A percentile compares a stretch with the other conserved stretches of the same genome.
Evolutionary conservation across 2,113 vertebrate genomes (phyloP).

Genomic region (Trachemys scripta): DNA sequence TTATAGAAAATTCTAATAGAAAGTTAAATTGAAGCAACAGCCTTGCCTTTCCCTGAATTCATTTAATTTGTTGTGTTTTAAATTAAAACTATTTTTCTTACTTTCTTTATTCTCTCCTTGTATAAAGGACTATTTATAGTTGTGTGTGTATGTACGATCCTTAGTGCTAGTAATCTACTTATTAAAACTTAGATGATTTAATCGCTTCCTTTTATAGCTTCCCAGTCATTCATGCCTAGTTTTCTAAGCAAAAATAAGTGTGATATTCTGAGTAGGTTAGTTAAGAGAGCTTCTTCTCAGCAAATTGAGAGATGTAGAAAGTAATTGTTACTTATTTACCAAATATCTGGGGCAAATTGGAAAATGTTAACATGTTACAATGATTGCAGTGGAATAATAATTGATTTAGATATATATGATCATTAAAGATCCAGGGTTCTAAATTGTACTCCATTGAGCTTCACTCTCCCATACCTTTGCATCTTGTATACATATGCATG

Average conservation of each 20-base stretch:
- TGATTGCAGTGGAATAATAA: neutral
- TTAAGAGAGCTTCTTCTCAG: neutral
- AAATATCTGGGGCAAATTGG: neutral
- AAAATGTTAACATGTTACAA: neutral
- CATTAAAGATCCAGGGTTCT: neutral
- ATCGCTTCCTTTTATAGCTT: neutral
- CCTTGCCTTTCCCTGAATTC: neutral
- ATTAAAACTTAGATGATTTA: neutral
- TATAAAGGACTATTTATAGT: neutral
- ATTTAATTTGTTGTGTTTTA: neutral
- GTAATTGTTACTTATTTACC: neutral
- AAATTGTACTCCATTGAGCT: neutral
- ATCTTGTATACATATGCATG: neutral
- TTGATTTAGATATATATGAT: neutral
- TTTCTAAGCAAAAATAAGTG: neutral
- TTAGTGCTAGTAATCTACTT: neutral
- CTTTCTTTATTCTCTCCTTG: neutral
- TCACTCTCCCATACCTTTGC: neutral
- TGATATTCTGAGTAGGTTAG: neutral
- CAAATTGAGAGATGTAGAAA: conserved; percentile 9
- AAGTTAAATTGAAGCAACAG: neutral
- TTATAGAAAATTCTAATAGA: neutral
- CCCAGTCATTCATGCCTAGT: neutral
- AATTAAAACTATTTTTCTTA: neutral
- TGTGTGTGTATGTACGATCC: neutral